These are phyloP conservation scores for Coenobita brevimanus DNA, from an alignment of 1,140 invertebrate species.

Conservation along the genomic window DNA sequence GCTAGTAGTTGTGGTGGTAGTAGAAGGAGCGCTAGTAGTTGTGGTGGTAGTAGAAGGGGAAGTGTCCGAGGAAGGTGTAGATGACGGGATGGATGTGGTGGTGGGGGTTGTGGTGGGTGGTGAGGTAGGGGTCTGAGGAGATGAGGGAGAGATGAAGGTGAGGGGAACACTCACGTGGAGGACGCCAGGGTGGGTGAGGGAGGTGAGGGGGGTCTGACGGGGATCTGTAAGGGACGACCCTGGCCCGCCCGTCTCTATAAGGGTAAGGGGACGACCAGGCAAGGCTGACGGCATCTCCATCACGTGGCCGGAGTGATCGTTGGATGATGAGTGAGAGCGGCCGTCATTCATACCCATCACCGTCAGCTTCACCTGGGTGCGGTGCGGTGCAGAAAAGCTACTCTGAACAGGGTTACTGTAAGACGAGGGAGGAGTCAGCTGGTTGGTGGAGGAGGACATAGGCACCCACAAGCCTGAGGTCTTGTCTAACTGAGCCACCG, in stretches of 20 bases:
- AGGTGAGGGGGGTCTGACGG: neutral
- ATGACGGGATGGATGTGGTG: neutral
- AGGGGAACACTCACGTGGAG: constrained; percentile 40
- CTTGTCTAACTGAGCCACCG: constrained; percentile 41
- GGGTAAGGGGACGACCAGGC: constrained; percentile 37
- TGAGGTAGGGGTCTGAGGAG: neutral
- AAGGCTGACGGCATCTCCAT: constrained; percentile 27
- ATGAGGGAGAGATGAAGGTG: constrained; percentile 9
- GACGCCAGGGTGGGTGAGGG: neutral
- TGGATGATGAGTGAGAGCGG: neutral
- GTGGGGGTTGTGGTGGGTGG: neutral
- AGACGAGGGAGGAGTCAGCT: neutral
- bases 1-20: constrained; percentile 33
- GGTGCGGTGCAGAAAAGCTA: neutral
- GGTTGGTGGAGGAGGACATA: constrained; percentile 22
- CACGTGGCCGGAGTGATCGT: neutral
- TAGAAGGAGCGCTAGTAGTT: neutral
- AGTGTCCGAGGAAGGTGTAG: neutral
- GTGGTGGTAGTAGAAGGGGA: neutral
- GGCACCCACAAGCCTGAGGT: constrained; percentile 43
- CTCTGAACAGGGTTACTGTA: too few relatives aligned
- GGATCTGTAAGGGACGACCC: neutral
- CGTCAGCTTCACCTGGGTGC: constrained; percentile 34
- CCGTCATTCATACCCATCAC: constrained; percentile 38
- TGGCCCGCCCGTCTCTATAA: constrained; percentile 40